Evolutionary conservation across 2,888 invertebrate genomes (phyloP), one percentile per base, ranked within the genome.

Genomic region (Tipula confusa): DNA sequence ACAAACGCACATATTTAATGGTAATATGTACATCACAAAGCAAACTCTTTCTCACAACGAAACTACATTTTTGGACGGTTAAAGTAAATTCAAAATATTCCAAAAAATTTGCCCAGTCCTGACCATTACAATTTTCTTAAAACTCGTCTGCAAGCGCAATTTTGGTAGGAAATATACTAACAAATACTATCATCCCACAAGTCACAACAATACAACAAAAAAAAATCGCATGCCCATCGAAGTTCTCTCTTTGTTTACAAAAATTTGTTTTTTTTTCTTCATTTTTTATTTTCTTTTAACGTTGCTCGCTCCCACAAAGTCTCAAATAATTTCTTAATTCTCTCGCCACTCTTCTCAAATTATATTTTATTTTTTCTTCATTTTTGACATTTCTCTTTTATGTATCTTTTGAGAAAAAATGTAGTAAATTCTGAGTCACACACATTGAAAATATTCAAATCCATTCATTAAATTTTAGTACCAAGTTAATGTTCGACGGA

Each of bases 191-290:
- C 64, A 2, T 64, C 64, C 64, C 64, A 48, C 48, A 15, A n/a
- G n/a, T n/a, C 38, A 13, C 38, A n/a, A n/a, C n/a, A 38, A 11
- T 38, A 6, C 38, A 38, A 43, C 43, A 43, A 13, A n/a, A n/a
- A n/a, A n/a, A n/a, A n/a, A n/a, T n/a, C n/a, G n/a, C n/a, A n/a
- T n/a, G 2, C n/a, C 13, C 38, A 38, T 2, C 18, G 11, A 64
- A 64, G 24, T 24, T 64, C 64, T 64, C 64, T 64, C 64, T 64
- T 64, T 64, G 64, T 64, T 64, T 64, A 64, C 64, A 64, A 43
- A 43, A 43, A 15, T 64, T 64, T 64, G 64, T 64, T 64, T 13
- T 2, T 64, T 18, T n/a, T n/a, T n/a, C n/a, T n/a, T n/a, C n/a
- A n/a, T n/a, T 64, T 48, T 18, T 48, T 48, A 18, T 48, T 7